Evolutionary conservation across 2,888 invertebrate species (phyloP), one percentile per base, ranked within the genome.

Genomic region (Athalia rosae): DNA sequence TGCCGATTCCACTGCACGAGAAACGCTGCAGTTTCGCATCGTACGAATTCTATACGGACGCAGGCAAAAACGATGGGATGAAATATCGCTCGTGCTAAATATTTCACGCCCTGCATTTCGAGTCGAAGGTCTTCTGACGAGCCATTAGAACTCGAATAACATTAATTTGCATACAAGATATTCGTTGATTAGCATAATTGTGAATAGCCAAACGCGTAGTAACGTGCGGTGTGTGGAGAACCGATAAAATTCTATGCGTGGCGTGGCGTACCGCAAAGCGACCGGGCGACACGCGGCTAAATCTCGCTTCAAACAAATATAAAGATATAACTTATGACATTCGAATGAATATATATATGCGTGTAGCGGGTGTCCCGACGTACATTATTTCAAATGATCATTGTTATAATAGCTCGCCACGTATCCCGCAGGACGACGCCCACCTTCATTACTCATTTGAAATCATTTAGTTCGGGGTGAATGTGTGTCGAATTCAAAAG

Each of bases 311-410:
- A 74, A 74, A 74, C 58, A 62, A 74, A 74, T 74, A 28, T 28
- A 62, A 61, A 74, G 74, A 74, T 48, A 74, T 74, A 74, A 61
- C 74, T 74, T 61, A 74, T 74, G 62, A 74, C 62, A 61, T 74
- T 61, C 41, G 74, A 11, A 48, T 69, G 41, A 47, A n/a, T 28
- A n/a, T n/a, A n/a, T 28, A n/a, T n/a, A 11, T n/a, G 53, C 53
- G 7, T 11, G 6, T n/a, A 53, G 28, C n/a, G 53, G 53, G 9
- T 69, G 56, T 53, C 56, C 47, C 28, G 28, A 28, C 28, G 28
- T 28, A n/a, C 56, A 56, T 71, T 71, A 15, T 58, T 56, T 58
- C 15, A 67, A 67, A 67, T 7, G 53, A 67, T 28, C 28, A 2
- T 28, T 28, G 3, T 15, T 9, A 63, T 41, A 43, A 9, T 7